Evolutionary conservation across 2,113 vertebrate genomes (phyloP).

Genomic region (Paedocypris sp.): DNA sequence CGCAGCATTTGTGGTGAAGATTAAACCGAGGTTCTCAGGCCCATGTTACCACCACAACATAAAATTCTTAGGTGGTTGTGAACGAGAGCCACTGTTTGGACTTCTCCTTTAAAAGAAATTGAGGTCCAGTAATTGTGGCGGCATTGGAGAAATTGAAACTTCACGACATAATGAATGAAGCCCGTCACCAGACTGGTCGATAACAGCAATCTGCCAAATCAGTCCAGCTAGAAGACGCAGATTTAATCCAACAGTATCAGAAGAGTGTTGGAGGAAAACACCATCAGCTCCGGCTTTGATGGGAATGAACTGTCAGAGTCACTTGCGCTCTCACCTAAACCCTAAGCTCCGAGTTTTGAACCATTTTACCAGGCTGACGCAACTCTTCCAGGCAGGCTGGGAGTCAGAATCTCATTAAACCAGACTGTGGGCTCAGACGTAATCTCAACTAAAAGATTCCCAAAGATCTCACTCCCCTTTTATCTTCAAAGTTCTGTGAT

Average conservation of each 20-base stretch:
- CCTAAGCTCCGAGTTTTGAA: slow-evolving; percentile 29
- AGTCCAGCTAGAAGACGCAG: slow-evolving; percentile 29
- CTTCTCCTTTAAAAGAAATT: slow-evolving; percentile 39
- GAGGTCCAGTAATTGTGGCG: slow-evolving; percentile 48
- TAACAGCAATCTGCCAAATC: slow-evolving; percentile 35
- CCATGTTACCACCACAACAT: not conserved
- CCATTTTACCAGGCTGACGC: slow-evolving; percentile 27
- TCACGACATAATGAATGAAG: slow-evolving; percentile 51
- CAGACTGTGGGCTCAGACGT: not conserved
- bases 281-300: slow-evolving; percentile 34
- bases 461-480: not conserved
- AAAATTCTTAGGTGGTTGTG: slow-evolving; percentile 33
- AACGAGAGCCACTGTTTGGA: slow-evolving; percentile 40
- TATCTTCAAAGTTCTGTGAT: not conserved
- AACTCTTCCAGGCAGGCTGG: not conserved
- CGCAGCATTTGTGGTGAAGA: slow-evolving; percentile 21
- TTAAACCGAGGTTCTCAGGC: not conserved
- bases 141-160: slow-evolving; percentile 48
- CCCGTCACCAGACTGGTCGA: slow-evolving; percentile 38
- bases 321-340: slow-evolving; percentile 36
- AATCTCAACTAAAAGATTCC: not conserved
- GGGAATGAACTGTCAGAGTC: slow-evolving; percentile 48
- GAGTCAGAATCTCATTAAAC: slow-evolving; percentile 1
- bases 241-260: too few relatives aligned
- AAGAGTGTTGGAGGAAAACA: slow-evolving; percentile 25